Evolutionary conservation across 2,888 invertebrate genomes (phyloP), one percentile per base, ranked within the genome.

Genomic region (Mycalesis mineus): DNA sequence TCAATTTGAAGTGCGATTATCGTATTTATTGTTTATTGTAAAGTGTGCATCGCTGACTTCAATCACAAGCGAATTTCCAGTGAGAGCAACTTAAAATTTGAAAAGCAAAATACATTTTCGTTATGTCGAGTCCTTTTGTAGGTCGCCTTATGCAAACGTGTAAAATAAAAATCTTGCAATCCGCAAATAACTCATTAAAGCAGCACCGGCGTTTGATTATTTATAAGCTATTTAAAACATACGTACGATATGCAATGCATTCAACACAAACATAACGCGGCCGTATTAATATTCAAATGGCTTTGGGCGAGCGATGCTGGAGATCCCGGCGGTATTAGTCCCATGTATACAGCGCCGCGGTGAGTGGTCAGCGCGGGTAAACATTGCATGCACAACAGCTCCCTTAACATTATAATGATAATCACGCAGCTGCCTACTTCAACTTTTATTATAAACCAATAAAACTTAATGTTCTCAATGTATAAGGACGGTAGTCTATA

Each of bases 281-380:
- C 64, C 64, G 70, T 79, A 84, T 86, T 84, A 87, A 85, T 85
- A 88, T 86, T 85, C 80, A 84, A 84, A 86, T 80, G 71, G 78
- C 77, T 80, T 75, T 75, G 68, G 79, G 80, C 80, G 71, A 73
- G 69, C 74, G 72, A 68, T 71, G 74, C 71, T 74, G 67, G 69
- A 73, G 75, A 75, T 81, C 78, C 79, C 77, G 69, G 66, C 71
- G 77, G 80, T 69, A 79, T 80, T 78, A 79, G 76, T 70, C 67
- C 72, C 78, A 82, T 81, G 81, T 81, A 73, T 75, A 74, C 76
- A 75, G 75, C 71, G 71, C 77, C 75, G 75, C 71, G 71, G 73
- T 70, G 70, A 71, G 69, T 67, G 75, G 73, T 68, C 71, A 72
- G 64, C 67, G 67, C 62, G 67, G 60, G 64, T 66, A 65, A 69